Conservation (phyloP, 2,113 vertebrate species). For the Hystrix cristata region DNA sequence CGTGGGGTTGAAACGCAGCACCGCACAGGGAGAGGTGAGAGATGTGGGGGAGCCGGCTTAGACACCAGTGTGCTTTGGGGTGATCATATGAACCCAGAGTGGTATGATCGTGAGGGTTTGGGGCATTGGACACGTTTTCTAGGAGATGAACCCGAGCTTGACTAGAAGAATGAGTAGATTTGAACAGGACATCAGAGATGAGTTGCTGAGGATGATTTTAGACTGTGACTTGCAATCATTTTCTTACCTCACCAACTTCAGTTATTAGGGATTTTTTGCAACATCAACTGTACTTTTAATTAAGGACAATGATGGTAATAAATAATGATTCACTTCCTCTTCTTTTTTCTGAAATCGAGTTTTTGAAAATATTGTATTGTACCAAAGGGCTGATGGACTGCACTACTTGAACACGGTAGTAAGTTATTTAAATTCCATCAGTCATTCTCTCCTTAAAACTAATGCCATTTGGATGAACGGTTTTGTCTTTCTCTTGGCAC, state of each 20-base stretch:
- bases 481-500: background rate
- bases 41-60: rapidly evolving
- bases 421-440: background rate
- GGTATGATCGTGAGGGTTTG: background rate
- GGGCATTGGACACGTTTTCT: background rate
- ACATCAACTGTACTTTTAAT: background rate
- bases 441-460: background rate
- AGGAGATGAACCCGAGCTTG: background rate
- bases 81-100: background rate
- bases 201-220: background rate
- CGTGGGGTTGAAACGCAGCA: background rate
- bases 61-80: background rate
- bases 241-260: background rate
- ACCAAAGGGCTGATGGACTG: background rate
- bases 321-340: background rate
- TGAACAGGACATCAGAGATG: background rate
- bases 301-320: background rate
- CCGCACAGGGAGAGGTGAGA: background rate
- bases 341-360: conserved; percentile 14
- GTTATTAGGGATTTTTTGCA: background rate
- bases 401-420: background rate
- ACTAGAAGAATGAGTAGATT: background rate
- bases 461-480: background rate
- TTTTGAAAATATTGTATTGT: background rate
- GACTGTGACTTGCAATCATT: background rate